Conservation (phyloP, 2,113 vertebrate species). For the Struthio camelus region DNA sequence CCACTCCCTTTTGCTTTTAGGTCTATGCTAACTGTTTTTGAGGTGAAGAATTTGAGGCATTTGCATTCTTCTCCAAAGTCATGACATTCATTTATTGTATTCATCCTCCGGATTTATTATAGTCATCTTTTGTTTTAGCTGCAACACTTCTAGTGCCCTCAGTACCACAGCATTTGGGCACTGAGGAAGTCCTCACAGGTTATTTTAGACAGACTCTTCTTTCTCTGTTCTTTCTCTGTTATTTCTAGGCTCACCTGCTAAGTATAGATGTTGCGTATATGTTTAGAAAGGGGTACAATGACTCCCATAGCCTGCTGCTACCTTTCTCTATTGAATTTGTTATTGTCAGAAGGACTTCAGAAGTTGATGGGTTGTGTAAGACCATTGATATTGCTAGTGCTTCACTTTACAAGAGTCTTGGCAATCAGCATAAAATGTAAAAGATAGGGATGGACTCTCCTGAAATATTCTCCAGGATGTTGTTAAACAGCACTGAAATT, state of each 20-base stretch:
- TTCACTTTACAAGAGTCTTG: neutral
- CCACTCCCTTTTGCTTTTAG: neutral
- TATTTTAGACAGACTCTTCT: neutral
- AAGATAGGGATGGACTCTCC: neutral
- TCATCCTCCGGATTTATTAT: neutral
- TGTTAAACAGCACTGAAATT: neutral
- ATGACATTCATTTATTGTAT: neutral
- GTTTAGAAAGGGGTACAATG: neutral
- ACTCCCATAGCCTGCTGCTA: neutral
- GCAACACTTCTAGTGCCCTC: too few species aligned
- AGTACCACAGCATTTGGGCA: neutral
- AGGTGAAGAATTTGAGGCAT: neutral
- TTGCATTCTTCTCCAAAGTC: neutral
- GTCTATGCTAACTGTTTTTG: fast-evolving
- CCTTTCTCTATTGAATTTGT: too few species aligned
- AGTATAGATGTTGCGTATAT: neutral
- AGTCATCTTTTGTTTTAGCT: neutral
- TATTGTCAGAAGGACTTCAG: neutral
- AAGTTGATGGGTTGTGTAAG: neutral
- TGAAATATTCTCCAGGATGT: neutral
- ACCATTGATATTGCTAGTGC: neutral
- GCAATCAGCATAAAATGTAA: too few species aligned
- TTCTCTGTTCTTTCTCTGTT: neutral
- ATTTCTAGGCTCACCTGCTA: neutral
- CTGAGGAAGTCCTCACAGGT: neutral